These are phyloP conservation scores for Alentia gelatinosa DNA, from an alignment of 2,888 invertebrate species.

Conservation along the genomic window DNA sequence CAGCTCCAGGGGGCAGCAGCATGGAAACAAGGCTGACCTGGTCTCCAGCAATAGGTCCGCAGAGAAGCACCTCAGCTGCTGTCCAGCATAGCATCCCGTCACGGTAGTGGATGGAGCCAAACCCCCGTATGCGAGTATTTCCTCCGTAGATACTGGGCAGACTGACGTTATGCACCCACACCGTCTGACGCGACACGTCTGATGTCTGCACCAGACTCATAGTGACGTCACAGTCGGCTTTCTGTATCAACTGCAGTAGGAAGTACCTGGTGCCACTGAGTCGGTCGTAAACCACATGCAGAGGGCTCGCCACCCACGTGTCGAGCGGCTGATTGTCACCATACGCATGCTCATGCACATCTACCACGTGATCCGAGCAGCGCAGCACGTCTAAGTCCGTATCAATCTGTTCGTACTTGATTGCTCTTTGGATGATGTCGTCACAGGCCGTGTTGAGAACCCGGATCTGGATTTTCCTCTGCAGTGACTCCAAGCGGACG, in stretches of 20 bases:
- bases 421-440: neutral
- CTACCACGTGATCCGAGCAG: neutral
- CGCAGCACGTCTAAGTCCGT: neutral
- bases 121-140: conserved; percentile 28
- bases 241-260: conserved; percentile 10
- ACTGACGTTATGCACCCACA: conserved; percentile 13
- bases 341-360: neutral
- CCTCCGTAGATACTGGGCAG: conserved; percentile 42
- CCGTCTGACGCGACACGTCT: neutral
- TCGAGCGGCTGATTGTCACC: neutral
- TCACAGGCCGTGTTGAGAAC: neutral
- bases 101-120: conserved; percentile 48
- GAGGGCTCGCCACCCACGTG: conserved; percentile 41
- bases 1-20: conserved; percentile 28
- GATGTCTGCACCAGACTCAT: conserved; percentile 16
- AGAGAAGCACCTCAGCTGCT: conserved; percentile 53
- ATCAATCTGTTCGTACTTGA: neutral
- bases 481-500: neutral
- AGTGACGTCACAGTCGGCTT: conserved; percentile 29
- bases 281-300: neutral
- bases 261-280: neutral
- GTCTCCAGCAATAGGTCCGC: conserved; percentile 38
- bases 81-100: conserved; percentile 58
- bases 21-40: conserved; percentile 14
- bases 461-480: conserved; percentile 35